Evolutionary conservation across 2,888 invertebrate genomes (phyloP).

Genomic region (Frankliniella intonsa): DNA sequence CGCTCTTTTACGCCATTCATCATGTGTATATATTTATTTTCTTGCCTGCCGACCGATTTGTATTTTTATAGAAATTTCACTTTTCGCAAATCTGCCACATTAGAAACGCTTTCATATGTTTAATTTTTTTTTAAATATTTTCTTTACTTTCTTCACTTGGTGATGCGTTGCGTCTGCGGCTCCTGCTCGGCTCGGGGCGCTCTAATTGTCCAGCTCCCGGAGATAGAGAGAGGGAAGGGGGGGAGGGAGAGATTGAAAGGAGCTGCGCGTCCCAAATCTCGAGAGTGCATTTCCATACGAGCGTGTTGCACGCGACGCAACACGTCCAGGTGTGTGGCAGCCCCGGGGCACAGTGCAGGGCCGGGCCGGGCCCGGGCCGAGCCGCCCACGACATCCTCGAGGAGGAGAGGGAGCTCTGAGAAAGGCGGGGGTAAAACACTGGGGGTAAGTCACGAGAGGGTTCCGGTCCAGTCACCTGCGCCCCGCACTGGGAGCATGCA

Average conservation of each 20-base stretch:
- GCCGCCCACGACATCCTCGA: no score
- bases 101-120: no score
- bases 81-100: conserved; percentile 15
- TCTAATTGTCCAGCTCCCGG: conserved; percentile 9
- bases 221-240: not conserved
- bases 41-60: not conserved
- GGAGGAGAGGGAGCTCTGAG: no score
- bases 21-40: not conserved
- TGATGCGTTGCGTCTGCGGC: no score
- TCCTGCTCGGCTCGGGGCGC: not conserved
- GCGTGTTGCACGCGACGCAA: not conserved
- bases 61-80: conserved; percentile 29
- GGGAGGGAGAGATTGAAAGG: not conserved
- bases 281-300: conserved; percentile 1
- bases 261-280: not conserved
- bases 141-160: no score
- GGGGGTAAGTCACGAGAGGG: not conserved
- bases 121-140: no score
- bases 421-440: no score
- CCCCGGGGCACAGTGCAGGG: no score
- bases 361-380: no score
- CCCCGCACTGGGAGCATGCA: not conserved
- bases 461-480: not conserved
- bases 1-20: not conserved
- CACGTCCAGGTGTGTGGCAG: no score